phyloP scores from a whole-genome alignment of 92 coral and sea anemone species.

The Actinostola sp. region DNA sequence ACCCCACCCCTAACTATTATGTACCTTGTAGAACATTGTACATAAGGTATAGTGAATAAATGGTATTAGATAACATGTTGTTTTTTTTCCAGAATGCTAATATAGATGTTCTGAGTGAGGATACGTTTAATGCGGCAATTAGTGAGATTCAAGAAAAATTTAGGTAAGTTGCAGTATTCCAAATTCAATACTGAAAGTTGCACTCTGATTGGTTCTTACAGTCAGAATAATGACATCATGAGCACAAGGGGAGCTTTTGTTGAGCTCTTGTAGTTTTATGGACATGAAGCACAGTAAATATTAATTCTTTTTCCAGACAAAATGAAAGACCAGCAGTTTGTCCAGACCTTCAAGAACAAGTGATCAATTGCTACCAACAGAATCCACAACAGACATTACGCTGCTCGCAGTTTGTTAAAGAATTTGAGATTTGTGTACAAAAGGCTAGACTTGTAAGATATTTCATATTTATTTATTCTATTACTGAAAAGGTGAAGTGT shows the following conservation, averaged over 20 bases:
- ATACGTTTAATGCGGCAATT: conserved; percentile 76
- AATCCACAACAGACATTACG: conserved; percentile 64
- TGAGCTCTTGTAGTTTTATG: too few species aligned
- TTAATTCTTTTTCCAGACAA: background rate
- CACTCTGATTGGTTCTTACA: background rate
- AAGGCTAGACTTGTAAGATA: conserved; percentile 67
- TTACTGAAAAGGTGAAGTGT: background rate
- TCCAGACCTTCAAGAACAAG: conserved; percentile 59
- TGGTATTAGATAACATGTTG: background rate
- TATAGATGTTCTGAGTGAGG: conserved; percentile 59
- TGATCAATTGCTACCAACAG: conserved; percentile 65
- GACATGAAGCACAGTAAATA: too few species aligned
- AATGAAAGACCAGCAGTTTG: conserved; percentile 51
- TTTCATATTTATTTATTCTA: background rate
- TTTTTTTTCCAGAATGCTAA: conserved; percentile 58
- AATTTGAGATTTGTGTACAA: conserved; percentile 72
- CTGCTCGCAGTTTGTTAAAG: conserved; percentile 76
- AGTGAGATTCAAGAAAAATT: conserved; percentile 71
- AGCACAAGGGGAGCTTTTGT: too few species aligned
- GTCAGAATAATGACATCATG: too few species aligned
- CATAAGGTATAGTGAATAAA: background rate
- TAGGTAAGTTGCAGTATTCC: conserved; percentile 36
- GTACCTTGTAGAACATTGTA: background rate
- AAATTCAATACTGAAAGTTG: background rate
- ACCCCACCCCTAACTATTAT: background rate